A percentile compares a stretch with the other conserved stretches of the same genome.
phyloP scores from a whole-genome alignment of 2,888 invertebrate genomes.

The Callinectes sapidus region DNA sequence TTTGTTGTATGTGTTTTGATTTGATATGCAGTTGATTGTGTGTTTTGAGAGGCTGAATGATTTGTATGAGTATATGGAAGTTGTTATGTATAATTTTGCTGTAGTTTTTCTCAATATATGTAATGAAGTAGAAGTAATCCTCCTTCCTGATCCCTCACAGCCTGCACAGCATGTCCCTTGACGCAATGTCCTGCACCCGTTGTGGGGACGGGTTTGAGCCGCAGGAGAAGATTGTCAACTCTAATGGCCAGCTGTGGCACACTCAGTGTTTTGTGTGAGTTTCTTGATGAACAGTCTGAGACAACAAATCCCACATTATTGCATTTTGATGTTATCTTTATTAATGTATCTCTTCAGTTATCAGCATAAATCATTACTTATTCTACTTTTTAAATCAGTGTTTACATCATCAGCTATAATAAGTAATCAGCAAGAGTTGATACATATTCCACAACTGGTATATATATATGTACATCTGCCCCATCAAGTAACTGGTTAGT shows the following conservation, averaged over 20 bases:
- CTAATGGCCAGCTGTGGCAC: conserved; percentile 98
- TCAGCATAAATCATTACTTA: too few species aligned
- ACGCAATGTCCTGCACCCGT: conserved; percentile 94
- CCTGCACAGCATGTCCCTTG: conserved; percentile 85
- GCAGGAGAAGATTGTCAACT: conserved; percentile 98
- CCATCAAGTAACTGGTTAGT: neutral
- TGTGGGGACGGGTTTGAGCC: conserved; percentile 97
- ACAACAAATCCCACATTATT: neutral
- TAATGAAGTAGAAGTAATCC: neutral
- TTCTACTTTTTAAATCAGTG: neutral
- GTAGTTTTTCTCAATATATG: neutral
- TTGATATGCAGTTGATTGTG: neutral
- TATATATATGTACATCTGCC: neutral
- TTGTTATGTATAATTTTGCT: neutral
- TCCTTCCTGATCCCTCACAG: conserved; percentile 74
- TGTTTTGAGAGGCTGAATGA: neutral
- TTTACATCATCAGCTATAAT: too few species aligned
- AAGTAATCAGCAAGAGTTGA: too few species aligned
- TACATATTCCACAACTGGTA: neutral
- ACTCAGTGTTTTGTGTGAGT: conserved; percentile 98
- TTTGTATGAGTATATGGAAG: neutral
- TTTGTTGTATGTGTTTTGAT: neutral
- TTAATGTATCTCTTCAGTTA: too few species aligned
- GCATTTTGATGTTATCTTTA: neutral
- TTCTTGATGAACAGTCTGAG: neutral